These are phyloP conservation scores for Leptothorax acervorum DNA, from an alignment of 2,888 invertebrate genomes.

Conservation along the genomic window DNA sequence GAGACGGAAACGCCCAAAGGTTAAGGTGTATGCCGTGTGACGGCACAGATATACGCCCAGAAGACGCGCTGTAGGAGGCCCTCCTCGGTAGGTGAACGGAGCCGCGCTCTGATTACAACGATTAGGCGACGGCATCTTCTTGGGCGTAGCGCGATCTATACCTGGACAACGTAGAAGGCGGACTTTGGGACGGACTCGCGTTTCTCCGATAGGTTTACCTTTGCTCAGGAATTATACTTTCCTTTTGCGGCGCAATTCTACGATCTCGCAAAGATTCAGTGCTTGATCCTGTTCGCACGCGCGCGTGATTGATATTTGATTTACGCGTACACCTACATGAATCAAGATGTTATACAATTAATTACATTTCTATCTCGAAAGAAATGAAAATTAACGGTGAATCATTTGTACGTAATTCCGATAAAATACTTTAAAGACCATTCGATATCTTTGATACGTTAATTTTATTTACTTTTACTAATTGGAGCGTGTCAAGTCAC, in stretches of 20 bases:
- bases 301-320: neutral
- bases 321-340: neutral
- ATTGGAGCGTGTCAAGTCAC: neutral
- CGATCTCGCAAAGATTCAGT: neutral
- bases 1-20: slow-evolving; percentile 81
- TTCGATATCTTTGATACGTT: neutral
- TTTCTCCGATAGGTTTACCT: neutral
- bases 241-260: neutral
- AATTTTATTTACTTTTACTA: neutral
- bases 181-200: slow-evolving; percentile 15
- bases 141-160: slow-evolving; percentile 32
- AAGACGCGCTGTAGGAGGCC: slow-evolving; percentile 57
- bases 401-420: neutral
- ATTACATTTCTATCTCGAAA: neutral
- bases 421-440: neutral
- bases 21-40: slow-evolving; percentile 71
- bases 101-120: slow-evolving; percentile 39
- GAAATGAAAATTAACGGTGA: neutral
- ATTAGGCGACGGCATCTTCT: slow-evolving; percentile 22
- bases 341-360: too few relatives aligned
- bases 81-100: slow-evolving; percentile 52
- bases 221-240: neutral
- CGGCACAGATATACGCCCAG: slow-evolving; percentile 72
- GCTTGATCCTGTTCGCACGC: too few relatives aligned
- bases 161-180: slow-evolving; percentile 4